phyloP scores from a whole-genome alignment of 2,888 invertebrate species.

The Philhelius pedissequus region DNA sequence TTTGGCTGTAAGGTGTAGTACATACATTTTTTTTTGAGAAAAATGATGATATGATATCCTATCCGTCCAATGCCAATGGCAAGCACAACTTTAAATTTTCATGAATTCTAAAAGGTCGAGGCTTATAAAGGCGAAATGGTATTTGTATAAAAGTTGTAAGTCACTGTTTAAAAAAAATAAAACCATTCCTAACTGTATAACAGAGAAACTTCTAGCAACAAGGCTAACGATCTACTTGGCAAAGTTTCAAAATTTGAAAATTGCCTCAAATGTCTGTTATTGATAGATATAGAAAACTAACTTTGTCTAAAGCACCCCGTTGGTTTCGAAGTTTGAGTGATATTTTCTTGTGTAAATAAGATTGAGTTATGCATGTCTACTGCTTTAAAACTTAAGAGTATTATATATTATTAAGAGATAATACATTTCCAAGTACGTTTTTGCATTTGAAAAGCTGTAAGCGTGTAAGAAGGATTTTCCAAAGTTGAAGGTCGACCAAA shows the following conservation, averaged over 20 bases:
- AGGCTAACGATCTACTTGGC: constrained; percentile 14
- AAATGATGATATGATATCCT: neutral
- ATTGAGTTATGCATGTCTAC: neutral
- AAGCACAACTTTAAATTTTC: constrained; percentile 21
- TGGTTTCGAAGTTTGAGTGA: neutral
- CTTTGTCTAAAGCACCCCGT: neutral
- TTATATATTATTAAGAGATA: neutral
- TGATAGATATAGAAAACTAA: neutral
- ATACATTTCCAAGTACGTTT: neutral
- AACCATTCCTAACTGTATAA: neutral
- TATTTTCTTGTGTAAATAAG: neutral
- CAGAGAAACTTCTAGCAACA: neutral
- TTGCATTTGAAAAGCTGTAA: neutral
- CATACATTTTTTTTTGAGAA: neutral
- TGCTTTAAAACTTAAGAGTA: neutral
- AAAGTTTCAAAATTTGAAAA: constrained; percentile 10
- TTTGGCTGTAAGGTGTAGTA: constrained; percentile 12
- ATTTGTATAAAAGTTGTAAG: neutral
- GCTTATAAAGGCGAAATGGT: constrained; percentile 1
- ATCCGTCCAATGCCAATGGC: constrained; percentile 29
- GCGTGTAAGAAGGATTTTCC: neutral
- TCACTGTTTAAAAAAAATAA: neutral
- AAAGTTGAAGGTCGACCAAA: constrained; percentile 1
- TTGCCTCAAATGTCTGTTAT: constrained; percentile 11
- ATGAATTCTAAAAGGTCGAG: constrained; percentile 40